phyloP scores from a whole-genome alignment of 2,113 vertebrate species.

The Odobenus rosmarus region DNA sequence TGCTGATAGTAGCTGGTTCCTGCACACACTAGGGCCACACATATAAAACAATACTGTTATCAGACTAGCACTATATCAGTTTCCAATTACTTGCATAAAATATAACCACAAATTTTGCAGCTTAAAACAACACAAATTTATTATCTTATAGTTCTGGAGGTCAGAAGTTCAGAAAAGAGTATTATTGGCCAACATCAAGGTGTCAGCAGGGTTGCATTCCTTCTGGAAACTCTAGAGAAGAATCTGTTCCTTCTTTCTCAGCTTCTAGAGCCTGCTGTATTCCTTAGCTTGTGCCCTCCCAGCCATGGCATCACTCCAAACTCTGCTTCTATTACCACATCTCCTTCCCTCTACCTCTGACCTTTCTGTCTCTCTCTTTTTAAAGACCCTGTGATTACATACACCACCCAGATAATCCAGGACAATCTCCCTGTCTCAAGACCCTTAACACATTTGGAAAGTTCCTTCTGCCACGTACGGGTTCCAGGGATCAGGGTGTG shows the following conservation, averaged over 20 bases:
- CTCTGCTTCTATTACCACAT: neutral
- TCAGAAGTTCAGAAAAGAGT: neutral
- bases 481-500: neutral
- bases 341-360: neutral
- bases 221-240: neutral
- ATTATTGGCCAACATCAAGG: neutral
- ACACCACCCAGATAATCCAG: neutral
- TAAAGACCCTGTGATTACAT: neutral
- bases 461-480: neutral
- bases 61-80: neutral
- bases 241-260: neutral
- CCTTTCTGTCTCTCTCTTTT: neutral
- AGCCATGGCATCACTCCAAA: neutral
- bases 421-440: neutral
- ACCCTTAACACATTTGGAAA: neutral
- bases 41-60: no score
- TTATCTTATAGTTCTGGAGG: neutral
- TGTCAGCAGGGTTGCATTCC: neutral
- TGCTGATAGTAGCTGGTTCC: neutral
- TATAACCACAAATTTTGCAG: neutral
- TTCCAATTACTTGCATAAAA: neutral
- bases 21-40: neutral
- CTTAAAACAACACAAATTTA: neutral
- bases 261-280: neutral
- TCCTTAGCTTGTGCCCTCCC: neutral